Evolutionary conservation across 2,113 vertebrate species (phyloP).

Genomic region (Propithecus coquereli): DNA sequence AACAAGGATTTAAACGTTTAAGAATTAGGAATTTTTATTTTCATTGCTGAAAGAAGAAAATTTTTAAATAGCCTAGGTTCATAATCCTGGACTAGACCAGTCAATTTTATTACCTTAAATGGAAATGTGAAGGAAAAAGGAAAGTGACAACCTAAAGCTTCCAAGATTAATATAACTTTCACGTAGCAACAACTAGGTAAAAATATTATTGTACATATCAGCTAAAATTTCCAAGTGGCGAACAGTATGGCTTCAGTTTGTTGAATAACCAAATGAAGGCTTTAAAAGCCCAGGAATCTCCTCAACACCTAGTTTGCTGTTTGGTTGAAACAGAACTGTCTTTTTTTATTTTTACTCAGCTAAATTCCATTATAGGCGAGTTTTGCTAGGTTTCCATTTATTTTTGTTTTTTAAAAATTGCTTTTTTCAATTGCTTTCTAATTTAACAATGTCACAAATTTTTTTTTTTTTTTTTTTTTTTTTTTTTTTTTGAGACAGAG

Average conservation of each 20-base stretch:
- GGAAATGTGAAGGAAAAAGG: constrained; percentile 8
- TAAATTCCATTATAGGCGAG: not conserved
- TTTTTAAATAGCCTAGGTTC: constrained; percentile 1
- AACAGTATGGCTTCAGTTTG: not conserved
- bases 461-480: not conserved
- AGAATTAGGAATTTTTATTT: constrained; percentile 24
- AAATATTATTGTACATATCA: not conserved
- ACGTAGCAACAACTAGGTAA: not conserved
- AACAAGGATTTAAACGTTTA: constrained; percentile 63
- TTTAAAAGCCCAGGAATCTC: not conserved
- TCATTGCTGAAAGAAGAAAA: not conserved
- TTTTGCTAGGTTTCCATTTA: not conserved
- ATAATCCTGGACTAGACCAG: not conserved
- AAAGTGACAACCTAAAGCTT: not conserved
- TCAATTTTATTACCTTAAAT: constrained; percentile 7
- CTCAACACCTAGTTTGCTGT: not conserved
- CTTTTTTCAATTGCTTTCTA: not conserved
- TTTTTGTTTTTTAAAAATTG: not conserved
- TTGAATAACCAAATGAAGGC: not conserved
- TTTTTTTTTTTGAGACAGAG: too few relatives aligned
- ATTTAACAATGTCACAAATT: constrained; percentile 12
- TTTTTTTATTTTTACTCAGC: constrained; percentile 22
- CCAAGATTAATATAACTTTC: not conserved
- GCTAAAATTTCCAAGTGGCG: not conserved
- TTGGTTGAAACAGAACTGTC: constrained; percentile 15